These are phyloP conservation scores for Ceyx cyanopectus DNA, from an alignment of 2,113 vertebrate genomes.

Conservation along the genomic window DNA sequence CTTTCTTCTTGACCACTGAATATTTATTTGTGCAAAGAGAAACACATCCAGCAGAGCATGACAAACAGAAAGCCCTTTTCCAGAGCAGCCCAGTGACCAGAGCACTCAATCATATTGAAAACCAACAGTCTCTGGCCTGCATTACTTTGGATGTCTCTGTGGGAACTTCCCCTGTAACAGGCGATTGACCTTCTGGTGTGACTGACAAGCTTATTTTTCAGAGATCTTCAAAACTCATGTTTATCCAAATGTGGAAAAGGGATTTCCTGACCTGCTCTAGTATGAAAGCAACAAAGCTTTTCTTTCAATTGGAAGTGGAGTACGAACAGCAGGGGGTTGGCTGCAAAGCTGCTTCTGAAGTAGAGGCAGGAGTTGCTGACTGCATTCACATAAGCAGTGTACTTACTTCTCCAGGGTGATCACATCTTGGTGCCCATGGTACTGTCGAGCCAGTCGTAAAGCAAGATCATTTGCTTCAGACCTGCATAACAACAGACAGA, in stretches of 20 bases:
- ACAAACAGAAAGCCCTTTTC: not conserved
- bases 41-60: fast-evolving
- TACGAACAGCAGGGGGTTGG: not conserved
- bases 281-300: constrained; percentile 9
- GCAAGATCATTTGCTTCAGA: constrained; percentile 99
- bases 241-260: not conserved
- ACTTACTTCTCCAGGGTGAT: constrained; percentile 97
- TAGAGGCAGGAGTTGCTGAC: not conserved
- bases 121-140: not conserved
- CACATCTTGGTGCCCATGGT: constrained; percentile 88
- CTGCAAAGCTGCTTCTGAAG: not conserved
- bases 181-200: not conserved
- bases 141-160: not conserved
- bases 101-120: not conserved
- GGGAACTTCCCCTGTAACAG: not conserved
- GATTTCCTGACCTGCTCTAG: constrained; percentile 16
- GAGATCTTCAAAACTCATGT: not conserved
- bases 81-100: not conserved
- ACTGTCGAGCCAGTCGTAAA: constrained; percentile 89
- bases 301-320: not conserved
- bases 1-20: not conserved
- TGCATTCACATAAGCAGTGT: not conserved
- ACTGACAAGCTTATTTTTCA: not conserved
- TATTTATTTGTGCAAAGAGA: not conserved
- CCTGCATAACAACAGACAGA: constrained; percentile 67